These are phyloP conservation scores for Aegotheles bennettii DNA, from an alignment of 2,113 vertebrate species.

Conservation along the genomic window DNA sequence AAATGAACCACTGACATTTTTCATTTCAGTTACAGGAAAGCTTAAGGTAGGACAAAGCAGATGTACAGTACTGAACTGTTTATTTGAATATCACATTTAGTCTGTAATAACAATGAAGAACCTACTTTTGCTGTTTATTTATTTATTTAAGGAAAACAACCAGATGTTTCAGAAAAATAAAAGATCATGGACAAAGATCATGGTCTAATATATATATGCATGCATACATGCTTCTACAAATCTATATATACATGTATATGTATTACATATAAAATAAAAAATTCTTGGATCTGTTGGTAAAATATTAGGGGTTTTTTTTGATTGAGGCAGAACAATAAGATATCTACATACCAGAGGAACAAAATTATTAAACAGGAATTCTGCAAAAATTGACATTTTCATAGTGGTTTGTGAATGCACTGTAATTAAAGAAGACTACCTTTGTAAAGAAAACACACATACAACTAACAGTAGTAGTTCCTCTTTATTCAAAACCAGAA, in stretches of 20 bases:
- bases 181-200: neutral
- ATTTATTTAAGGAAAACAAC: neutral
- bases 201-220: neutral
- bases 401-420: neutral
- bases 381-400: neutral
- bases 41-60: neutral
- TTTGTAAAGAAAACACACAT: neutral
- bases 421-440: neutral
- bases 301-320: neutral
- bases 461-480: neutral
- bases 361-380: neutral
- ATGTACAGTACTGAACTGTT: neutral
- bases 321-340: neutral
- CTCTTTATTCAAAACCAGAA: neutral
- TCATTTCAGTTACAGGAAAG: neutral
- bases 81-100: neutral
- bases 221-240: neutral
- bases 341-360: neutral
- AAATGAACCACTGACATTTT: neutral
- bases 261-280: neutral
- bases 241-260: neutral
- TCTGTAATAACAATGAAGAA: neutral
- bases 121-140: neutral
- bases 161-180: neutral
- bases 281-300: rapidly evolving